Conservation (phyloP, 2,797 vertebrate species). For the Thunnus albacares region DNA sequence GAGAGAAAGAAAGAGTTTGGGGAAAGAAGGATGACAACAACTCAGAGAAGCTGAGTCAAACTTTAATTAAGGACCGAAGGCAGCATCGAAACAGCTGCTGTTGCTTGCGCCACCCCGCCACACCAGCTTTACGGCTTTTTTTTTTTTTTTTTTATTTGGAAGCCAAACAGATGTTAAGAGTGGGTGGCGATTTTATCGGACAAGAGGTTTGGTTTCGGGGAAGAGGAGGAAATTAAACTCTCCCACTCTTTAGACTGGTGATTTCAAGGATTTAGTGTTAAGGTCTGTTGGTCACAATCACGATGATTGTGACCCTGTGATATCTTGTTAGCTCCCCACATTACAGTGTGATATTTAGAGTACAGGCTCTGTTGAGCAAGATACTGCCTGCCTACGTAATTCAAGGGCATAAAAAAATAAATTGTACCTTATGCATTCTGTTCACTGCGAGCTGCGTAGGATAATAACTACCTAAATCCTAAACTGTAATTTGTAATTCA, state of each 20-base stretch:
- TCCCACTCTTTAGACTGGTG: conserved; percentile 39
- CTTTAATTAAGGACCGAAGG: conserved; percentile 76
- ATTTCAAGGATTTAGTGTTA: conserved; percentile 59
- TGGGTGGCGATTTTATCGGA: conserved; percentile 68
- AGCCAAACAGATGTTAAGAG: conserved; percentile 78
- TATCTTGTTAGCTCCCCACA: conserved; percentile 22
- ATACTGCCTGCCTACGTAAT: not conserved
- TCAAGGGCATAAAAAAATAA: conserved; percentile 1
- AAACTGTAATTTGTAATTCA: conserved; percentile 12
- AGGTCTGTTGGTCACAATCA: conserved; percentile 26
- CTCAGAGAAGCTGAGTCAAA: conserved; percentile 70
- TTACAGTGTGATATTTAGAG: not conserved
- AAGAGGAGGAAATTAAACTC: conserved; percentile 68
- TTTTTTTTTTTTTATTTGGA: conserved; percentile 54
- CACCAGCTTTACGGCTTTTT: conserved; percentile 68
- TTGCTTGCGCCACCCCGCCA: conserved; percentile 56
- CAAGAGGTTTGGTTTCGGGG: conserved; percentile 64
- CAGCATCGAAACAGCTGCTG: conserved; percentile 72
- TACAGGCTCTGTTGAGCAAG: conserved; percentile 6
- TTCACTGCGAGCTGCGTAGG: conserved; percentile 2
- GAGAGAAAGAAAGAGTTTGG: conserved; percentile 21
- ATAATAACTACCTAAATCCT: conserved; percentile 15
- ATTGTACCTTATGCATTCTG: not conserved
- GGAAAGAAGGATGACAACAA: conserved; percentile 60
- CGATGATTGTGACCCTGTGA: conserved; percentile 29